These are phyloP conservation scores for Lasioglossum baleicum DNA, from an alignment of 1,140 invertebrate species.

Conservation along the genomic window DNA sequence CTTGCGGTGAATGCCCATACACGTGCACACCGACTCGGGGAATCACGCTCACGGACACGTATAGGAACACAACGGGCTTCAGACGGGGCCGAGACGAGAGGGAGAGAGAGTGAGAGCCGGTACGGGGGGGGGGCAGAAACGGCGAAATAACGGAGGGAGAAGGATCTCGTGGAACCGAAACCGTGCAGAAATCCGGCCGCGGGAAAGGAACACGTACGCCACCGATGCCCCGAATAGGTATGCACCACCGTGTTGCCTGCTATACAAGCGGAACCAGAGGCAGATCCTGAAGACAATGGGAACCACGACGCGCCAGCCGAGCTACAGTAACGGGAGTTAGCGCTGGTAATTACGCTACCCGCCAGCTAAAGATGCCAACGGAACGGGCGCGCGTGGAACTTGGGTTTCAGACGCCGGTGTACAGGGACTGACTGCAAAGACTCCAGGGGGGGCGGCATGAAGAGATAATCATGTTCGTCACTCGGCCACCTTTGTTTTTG, in stretches of 20 bases:
- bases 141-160: not conserved
- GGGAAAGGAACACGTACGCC: conserved; percentile 38
- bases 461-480: conserved; percentile 29
- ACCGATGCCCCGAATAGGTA: not conserved
- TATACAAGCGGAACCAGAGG: conserved; percentile 31
- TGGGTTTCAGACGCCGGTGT: not conserved
- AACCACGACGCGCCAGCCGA: conserved; percentile 61
- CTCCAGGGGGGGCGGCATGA: conserved; percentile 6
- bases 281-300: conserved; percentile 68
- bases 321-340: conserved; percentile 73
- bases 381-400: conserved; percentile 23
- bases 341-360: conserved; percentile 68
- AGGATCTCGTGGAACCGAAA: not conserved
- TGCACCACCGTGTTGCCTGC: conserved; percentile 7
- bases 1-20: conserved; percentile 54
- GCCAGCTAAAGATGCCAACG: conserved; percentile 62
- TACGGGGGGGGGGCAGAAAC: no score
- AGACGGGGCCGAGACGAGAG: not conserved
- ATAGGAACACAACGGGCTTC: not conserved
- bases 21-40: conserved; percentile 29
- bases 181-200: conserved; percentile 24
- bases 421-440: not conserved
- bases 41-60: conserved; percentile 47
- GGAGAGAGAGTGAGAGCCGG: no score
- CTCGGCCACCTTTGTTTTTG: not conserved